Evolutionary conservation across 1,140 invertebrate genomes (phyloP).

Genomic region (Drosophila littoralis): DNA sequence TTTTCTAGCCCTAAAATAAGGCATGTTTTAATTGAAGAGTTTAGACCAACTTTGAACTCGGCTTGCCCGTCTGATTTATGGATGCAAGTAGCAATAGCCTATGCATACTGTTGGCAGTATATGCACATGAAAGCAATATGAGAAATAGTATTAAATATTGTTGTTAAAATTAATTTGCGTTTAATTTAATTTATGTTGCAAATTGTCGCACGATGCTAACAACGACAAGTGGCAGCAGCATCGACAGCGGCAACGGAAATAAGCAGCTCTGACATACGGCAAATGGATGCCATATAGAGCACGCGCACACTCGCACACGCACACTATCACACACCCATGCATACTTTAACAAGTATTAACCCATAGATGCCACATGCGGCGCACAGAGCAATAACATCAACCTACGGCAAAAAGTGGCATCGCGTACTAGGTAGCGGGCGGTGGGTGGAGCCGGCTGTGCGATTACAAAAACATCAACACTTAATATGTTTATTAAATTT

Average conservation of each 20-base stretch:
- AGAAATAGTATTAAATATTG: constrained; percentile 14
- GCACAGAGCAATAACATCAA: constrained; percentile 15
- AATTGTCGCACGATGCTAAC: constrained; percentile 18
- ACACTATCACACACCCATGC: background rate
- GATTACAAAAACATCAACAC: constrained; percentile 82
- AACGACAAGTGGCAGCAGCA: background rate
- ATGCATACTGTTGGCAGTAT: background rate
- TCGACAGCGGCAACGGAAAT: constrained; percentile 15
- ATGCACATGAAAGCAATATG: background rate
- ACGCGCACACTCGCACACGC: background rate
- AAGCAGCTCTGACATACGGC: constrained; percentile 33
- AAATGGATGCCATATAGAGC: constrained; percentile 26
- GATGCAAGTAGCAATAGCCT: background rate
- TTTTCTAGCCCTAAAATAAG: background rate
- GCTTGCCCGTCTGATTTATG: constrained; percentile 6
- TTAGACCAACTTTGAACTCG: background rate
- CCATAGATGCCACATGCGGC: constrained; percentile 14
- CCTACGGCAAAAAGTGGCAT: constrained; percentile 5
- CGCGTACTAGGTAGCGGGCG: background rate
- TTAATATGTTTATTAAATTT: constrained; percentile 84
- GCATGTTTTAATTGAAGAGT: constrained; percentile 27
- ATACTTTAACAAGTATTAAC: background rate
- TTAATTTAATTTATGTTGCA: constrained; percentile 41
- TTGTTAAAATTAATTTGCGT: constrained; percentile 41
- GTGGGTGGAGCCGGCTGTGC: constrained; percentile 31